Conservation (phyloP, 2,888 invertebrate genomes). For the Machimus rusticus region DNA sequence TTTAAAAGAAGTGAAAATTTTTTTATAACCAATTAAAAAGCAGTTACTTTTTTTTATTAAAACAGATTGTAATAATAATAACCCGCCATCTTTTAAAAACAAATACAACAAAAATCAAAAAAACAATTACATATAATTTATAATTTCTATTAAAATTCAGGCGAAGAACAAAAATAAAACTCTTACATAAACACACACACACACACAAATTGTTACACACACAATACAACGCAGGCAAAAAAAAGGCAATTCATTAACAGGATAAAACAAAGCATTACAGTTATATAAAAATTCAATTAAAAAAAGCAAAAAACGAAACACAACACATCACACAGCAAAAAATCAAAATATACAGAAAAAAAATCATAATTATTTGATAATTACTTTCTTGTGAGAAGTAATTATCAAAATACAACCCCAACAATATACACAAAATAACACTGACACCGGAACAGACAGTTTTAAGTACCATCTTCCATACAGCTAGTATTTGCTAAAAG, state of each 20-base stretch:
- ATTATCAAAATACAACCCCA: slow-evolving; percentile 57
- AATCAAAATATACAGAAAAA: not conserved
- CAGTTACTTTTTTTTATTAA: not conserved
- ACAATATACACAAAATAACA: slow-evolving; percentile 57
- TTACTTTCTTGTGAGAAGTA: slow-evolving; percentile 40
- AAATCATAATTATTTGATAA: slow-evolving; percentile 20
- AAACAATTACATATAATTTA: too few relatives aligned
- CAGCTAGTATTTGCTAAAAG: slow-evolving; percentile 59
- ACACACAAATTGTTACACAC: not conserved
- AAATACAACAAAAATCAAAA: not conserved
- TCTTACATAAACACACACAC: not conserved
- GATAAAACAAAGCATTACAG: not conserved
- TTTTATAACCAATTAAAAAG: not conserved
- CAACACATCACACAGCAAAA: not conserved
- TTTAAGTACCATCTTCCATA: slow-evolving; percentile 63
- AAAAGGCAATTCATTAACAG: not conserved
- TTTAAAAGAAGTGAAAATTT: not conserved
- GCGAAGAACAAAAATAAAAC: not conserved
- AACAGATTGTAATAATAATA: not conserved
- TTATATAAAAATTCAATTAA: not conserved
- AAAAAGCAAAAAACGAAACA: not conserved
- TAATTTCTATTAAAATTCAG: too few relatives aligned
- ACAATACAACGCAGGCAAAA: not conserved
- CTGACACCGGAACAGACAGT: slow-evolving; percentile 65
- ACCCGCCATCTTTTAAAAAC: not conserved